Percentiles rank a stretch among this genome's conserved stretches.
Conservation (phyloP, 2,113 vertebrate species). For the Isurus oxyrinchus region DNA sequence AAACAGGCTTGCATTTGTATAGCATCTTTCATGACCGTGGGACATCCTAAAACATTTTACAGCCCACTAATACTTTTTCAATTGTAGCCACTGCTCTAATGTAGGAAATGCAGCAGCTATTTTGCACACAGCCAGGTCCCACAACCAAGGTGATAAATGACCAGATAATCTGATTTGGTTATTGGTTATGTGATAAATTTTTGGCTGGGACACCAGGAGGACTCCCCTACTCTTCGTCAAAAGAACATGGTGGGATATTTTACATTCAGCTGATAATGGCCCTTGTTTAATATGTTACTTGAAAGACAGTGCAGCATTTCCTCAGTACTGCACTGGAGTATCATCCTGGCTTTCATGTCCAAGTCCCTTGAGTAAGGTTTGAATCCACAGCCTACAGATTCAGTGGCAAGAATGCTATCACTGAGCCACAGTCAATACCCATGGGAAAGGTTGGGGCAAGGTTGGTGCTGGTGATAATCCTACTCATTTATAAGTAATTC, state of each 20-base stretch:
- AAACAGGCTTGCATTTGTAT: background rate
- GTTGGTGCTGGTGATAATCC: background rate
- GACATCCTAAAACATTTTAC: background rate
- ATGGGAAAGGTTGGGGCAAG: background rate
- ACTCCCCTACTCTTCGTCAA: background rate
- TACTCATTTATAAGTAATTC: background rate
- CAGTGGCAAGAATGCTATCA: background rate
- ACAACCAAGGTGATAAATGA: background rate
- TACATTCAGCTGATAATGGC: background rate
- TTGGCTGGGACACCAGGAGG: background rate
- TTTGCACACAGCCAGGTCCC: background rate
- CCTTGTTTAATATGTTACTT: background rate
- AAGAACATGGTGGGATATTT: background rate
- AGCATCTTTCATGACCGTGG: background rate
- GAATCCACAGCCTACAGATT: background rate
- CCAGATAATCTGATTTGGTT: background rate
- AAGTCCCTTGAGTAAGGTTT: background rate
- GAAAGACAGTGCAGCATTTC: background rate
- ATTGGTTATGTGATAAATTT: background rate
- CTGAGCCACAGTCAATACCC: background rate
- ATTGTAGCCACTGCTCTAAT: background rate
- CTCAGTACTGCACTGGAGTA: background rate
- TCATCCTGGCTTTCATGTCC: background rate
- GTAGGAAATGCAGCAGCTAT: background rate
- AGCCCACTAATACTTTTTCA: background rate